A percentile compares a stretch with the other conserved stretches of the same genome.
These are phyloP conservation scores for Rhinopithecus roxellana DNA, from an alignment of 2,113 vertebrate species.

Conservation along the genomic window DNA sequence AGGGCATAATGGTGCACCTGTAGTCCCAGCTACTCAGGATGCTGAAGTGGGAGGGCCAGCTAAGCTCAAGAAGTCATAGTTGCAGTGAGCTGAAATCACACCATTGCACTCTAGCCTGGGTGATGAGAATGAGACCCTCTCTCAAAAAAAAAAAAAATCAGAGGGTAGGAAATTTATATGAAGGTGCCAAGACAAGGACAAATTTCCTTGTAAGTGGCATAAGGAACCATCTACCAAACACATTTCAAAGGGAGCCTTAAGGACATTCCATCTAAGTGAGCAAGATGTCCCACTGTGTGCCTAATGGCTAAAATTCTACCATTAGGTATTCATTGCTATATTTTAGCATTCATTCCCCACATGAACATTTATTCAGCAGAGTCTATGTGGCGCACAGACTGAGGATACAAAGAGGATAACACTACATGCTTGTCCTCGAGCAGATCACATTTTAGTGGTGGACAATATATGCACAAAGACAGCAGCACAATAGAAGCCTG, in stretches of 20 bases:
- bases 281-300: neutral
- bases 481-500: no score
- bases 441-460: neutral
- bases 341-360: neutral
- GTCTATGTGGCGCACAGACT: neutral
- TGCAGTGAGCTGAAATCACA: no score
- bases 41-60: no score
- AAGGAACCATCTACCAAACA: neutral
- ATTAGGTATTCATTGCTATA: neutral
- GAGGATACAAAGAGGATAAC: neutral
- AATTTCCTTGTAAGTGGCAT: neutral
- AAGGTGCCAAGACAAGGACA: neutral
- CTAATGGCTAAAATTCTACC: neutral
- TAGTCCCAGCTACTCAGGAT: no score
- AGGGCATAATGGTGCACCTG: no score
- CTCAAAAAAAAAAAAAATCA: neutral
- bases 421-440: neutral
- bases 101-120: no score
- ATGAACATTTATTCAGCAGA: neutral
- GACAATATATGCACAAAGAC: fast-evolving
- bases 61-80: no score
- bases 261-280: neutral
- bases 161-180: neutral
- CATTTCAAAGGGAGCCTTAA: neutral
- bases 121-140: no score